Percentiles rank a stretch among this genome's conserved stretches.
Evolutionary conservation across 2,113 vertebrate species (phyloP).

Genomic region (Periophthalmodon schlosseri): DNA sequence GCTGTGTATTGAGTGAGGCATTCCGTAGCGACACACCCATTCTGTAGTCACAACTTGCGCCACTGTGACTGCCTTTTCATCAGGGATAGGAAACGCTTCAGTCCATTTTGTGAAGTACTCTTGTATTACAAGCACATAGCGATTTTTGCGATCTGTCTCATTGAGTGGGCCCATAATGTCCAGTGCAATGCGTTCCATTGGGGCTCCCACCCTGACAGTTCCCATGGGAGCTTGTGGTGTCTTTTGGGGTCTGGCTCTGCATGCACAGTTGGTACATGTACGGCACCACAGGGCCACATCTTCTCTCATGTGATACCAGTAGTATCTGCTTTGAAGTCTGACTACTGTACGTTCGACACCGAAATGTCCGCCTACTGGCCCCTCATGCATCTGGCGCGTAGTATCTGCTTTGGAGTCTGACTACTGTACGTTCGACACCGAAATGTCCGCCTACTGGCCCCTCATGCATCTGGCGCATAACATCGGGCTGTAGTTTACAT

Average conservation of each 20-base stretch:
- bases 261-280: not conserved
- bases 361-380: too few species aligned
- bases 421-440: not conserved
- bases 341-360: not conserved
- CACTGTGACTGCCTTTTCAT: conserved; percentile 12
- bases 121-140: conserved; percentile 26
- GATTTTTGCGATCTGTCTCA: conserved; percentile 5
- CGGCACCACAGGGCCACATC: not conserved
- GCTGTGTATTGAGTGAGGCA: too few species aligned
- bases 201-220: not conserved
- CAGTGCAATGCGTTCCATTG: conserved; percentile 23
- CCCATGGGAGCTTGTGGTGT: not conserved
- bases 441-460: too few species aligned
- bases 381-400: too few species aligned
- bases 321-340: not conserved
- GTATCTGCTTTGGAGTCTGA: too few species aligned
- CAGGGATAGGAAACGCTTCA: conserved; percentile 2
- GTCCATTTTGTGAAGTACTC: conserved; percentile 47
- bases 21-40: too few species aligned
- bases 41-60: not conserved
- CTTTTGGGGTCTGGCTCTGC: not conserved
- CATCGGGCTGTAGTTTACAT: too few species aligned
- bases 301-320: conserved; percentile 6
- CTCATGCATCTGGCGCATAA: too few species aligned
- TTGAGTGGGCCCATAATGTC: conserved; percentile 38